Evolutionary conservation across 2,797 vertebrate genomes (phyloP).

Genomic region (Spheniscus humboldti): DNA sequence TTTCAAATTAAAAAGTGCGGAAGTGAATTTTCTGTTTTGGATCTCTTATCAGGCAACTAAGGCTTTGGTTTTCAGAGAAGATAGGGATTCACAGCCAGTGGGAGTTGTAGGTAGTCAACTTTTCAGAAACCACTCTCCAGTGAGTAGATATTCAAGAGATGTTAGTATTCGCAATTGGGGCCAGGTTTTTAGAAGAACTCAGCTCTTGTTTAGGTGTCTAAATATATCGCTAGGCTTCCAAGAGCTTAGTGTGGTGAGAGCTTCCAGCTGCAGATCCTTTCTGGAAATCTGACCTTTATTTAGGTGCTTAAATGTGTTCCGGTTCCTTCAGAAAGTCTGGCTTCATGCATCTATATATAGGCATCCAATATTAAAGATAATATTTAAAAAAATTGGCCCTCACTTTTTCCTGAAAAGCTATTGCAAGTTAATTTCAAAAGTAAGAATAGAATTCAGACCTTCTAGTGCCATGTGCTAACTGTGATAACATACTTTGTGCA

Average conservation of each 20-base stretch:
- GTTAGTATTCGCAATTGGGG: neutral
- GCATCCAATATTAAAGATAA: neutral
- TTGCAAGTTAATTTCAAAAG: neutral
- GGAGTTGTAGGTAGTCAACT: neutral
- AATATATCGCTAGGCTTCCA: neutral
- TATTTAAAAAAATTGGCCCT: neutral
- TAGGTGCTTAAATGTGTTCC: neutral
- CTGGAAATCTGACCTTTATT: constrained; percentile 30
- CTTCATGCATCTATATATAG: neutral
- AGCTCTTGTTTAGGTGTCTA: neutral
- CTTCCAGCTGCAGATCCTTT: constrained; percentile 33
- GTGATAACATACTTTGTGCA: neutral
- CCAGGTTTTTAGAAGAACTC: neutral
- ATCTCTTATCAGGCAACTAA: neutral
- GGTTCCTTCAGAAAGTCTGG: neutral
- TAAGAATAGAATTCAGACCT: neutral
- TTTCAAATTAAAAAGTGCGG: neutral
- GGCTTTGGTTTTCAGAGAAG: neutral
- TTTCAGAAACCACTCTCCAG: neutral
- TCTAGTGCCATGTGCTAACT: neutral
- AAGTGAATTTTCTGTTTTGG: neutral
- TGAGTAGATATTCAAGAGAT: neutral
- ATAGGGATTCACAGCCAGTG: rapidly evolving
- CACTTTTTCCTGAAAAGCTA: neutral
- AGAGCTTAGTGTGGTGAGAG: neutral